These are phyloP conservation scores for Antrozous pallidus DNA, from an alignment of 2,797 vertebrate genomes.

Conservation along the genomic window DNA sequence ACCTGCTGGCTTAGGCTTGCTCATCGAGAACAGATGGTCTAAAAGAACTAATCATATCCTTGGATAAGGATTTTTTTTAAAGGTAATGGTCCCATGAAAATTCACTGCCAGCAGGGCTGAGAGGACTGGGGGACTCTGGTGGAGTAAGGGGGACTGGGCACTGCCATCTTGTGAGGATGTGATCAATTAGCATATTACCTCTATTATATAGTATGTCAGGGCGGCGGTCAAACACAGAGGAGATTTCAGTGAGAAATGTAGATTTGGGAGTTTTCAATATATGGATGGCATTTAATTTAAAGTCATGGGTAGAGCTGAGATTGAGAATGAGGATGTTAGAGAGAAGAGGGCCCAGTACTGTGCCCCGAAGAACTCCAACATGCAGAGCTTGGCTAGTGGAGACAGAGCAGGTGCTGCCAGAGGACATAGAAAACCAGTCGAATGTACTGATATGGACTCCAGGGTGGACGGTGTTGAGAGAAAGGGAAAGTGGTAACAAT, in stretches of 20 bases:
- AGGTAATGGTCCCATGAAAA: no score
- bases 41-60: no score
- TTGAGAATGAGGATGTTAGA: background rate
- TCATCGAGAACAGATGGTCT: no score
- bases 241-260: background rate
- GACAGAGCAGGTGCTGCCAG: background rate
- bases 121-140: no score
- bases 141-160: no score
- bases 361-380: background rate
- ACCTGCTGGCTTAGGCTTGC: no score
- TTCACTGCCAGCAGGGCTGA: no score
- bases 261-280: background rate
- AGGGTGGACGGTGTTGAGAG: background rate
- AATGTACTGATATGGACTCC: background rate
- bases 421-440: background rate
- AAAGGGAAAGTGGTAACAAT: background rate
- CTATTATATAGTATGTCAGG: background rate
- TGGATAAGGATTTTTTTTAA: no score
- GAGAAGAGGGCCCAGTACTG: background rate
- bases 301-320: background rate
- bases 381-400: background rate
- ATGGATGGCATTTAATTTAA: background rate
- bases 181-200: no score
- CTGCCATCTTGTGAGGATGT: no score
- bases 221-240: background rate